Evolutionary conservation across 2,113 vertebrate species (phyloP).

Genomic region (Morphnarchus princeps): DNA sequence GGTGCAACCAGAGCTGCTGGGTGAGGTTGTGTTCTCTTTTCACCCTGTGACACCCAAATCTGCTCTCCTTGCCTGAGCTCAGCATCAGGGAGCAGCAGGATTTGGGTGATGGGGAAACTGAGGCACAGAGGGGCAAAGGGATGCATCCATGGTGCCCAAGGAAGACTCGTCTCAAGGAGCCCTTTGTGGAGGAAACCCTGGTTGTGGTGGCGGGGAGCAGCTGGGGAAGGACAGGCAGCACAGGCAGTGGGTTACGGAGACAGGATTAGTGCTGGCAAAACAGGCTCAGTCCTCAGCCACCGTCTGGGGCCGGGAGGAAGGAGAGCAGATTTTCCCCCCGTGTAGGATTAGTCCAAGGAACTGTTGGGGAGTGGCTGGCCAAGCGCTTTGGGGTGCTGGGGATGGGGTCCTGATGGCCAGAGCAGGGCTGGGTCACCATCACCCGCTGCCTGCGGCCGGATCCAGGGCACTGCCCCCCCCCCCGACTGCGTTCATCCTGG

Average conservation of each 20-base stretch:
- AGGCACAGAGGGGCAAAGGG: background rate
- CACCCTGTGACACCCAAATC: background rate
- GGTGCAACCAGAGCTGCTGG: background rate
- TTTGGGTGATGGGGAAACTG: background rate
- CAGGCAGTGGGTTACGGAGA: background rate
- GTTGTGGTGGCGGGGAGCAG: fast-evolving
- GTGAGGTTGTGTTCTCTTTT: background rate
- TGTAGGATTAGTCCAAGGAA: background rate
- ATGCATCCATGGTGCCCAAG: fast-evolving
- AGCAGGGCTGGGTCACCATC: background rate
- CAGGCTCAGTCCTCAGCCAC: background rate
- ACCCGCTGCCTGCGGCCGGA: background rate
- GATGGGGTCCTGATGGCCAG: background rate
- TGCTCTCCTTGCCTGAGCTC: background rate
- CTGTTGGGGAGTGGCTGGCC: background rate
- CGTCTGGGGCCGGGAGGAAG: background rate
- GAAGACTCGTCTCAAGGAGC: fast-evolving
- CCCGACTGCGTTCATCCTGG: too few relatives aligned
- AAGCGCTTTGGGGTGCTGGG: background rate
- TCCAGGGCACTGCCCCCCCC: too few relatives aligned
- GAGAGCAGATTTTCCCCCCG: background rate
- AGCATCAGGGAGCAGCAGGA: background rate
- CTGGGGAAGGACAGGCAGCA: background rate
- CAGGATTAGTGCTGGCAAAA: background rate
- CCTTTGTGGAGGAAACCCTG: background rate